Evolutionary conservation across 1,140 invertebrate genomes (phyloP), one percentile per base, ranked within the genome.

Genomic region (Hormaphis cornu): DNA sequence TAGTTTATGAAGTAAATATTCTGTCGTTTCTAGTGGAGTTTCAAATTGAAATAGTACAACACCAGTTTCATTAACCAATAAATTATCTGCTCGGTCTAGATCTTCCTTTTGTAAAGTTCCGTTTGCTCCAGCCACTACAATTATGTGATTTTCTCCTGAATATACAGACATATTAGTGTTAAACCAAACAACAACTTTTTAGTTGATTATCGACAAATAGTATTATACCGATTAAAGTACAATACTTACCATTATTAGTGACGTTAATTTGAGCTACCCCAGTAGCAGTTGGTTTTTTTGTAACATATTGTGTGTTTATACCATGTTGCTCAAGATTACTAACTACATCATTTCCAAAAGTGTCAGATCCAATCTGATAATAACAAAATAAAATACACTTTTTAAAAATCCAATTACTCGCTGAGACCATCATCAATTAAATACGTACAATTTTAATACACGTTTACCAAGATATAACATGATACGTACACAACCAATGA

Each of bases 91-190:
- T 37, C 79, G 75, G 42, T 83, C 73, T 8, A 95, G 83, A 80
- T 94, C 89, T 14, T 80, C 73, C 40, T 78, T 72, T 61, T 77
- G 82, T 22, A 98, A 78, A 24, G 80, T 74, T 66, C 84, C 80
- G 78, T 97, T 97, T 6, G 95, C 91, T 24, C 94, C 95, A 70
- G 87, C 81, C 1, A 96, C 89, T 74, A 97, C 91, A 1, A 98
- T 87, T 73, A 98, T 98, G 76, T 87, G 87, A 80, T 98, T 98
- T 78, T 95, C 88, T 33, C 94, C 95, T 87, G 73, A 72, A 79
- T n/a, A 72, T 46, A 63, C 26, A 37, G 46, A 26, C 53, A 14
- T 30, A 33, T n/a, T n/a, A 35, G 12, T 18, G 22, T 35, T n/a
- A n/a, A n/a, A n/a, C n/a, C n/a, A n/a, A n/a, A n/a, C n/a, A n/a